Evolutionary conservation across 2,113 vertebrate genomes (phyloP), one percentile per base, ranked within the genome.

Genomic region (Motacilla alba): DNA sequence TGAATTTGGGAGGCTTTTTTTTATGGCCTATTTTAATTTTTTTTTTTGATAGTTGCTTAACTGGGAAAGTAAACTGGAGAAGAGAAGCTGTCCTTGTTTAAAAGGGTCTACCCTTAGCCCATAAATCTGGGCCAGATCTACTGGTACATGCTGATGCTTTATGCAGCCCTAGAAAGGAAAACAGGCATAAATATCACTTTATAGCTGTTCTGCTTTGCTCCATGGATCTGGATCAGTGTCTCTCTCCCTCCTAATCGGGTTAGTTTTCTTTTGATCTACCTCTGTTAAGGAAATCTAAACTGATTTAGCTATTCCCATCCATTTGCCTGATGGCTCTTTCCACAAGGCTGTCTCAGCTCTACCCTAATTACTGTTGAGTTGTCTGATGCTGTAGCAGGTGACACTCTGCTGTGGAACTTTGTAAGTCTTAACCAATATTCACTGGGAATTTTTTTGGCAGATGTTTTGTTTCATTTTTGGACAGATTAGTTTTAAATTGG

Each of bases 181-280:
- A 49, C 53, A 90, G 33, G 85, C 72, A 11, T 78, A 87, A 90
- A 75, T 83, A 85, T 92, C 68, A 83, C 56, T 88, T 88, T 30
- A 46, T 10, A 86, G 79, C 72, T 92, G 55, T 52, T 86, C 70
- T 89, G 88, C 56, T 88, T 88, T 89, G 68, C 85, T 74, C 6
- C 6, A 35, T 81, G 50, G 56, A 70, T 94, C 92, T 90, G 90
- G 60, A 92, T 90, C 92, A 81, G 68, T 81, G 68, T 86, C 49
- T 89, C 22, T 81, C 83, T 81, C 52, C 58, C 37, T 92, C 56
- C 52, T 95, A 90, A 96, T 90, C 37, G 4, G 26, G 73, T 90
- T 96, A 78, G 33, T 75, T 96, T 83, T 49, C 85, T 70, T 95
- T 80, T 95, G 92, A 90, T 94, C 94, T 80, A 11, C 33, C 18